These are phyloP conservation scores for Megaleporinus macrocephalus DNA, from an alignment of 2,113 vertebrate species.

Conservation along the genomic window DNA sequence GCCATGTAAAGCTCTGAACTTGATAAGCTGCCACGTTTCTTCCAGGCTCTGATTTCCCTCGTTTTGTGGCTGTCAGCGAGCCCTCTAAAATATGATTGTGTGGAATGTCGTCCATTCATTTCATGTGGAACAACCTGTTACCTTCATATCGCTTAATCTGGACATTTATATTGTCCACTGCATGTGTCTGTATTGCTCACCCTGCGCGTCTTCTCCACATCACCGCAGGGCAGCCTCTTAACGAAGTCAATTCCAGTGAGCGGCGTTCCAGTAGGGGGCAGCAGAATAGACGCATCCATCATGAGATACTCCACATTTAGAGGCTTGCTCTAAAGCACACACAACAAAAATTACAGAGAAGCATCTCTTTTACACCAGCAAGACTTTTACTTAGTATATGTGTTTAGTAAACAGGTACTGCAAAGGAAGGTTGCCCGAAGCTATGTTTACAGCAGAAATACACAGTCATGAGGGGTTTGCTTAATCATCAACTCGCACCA, in stretches of 20 bases:
- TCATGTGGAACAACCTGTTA: no score
- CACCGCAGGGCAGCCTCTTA: conserved; percentile 94
- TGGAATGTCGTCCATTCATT: no score
- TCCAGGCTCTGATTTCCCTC: no score
- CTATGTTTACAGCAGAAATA: neutral
- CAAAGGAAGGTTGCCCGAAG: neutral
- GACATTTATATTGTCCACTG: no score
- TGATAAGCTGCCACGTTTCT: no score
- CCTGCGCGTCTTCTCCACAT: conserved; percentile 93
- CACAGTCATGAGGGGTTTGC: neutral
- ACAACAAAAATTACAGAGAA: neutral
- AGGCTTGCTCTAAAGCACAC: conserved; percentile 86
- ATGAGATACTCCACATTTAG: conserved; percentile 98
- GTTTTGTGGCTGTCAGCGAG: no score
- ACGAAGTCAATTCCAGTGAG: conserved; percentile 98
- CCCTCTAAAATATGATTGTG: no score
- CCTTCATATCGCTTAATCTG: no score
- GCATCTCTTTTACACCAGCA: neutral
- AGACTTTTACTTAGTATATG: neutral
- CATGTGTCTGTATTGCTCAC: conserved; percentile 69
- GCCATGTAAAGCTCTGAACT: no score
- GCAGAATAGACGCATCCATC: conserved; percentile 97
- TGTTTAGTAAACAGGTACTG: neutral
- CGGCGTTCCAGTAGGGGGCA: conserved; percentile 95
- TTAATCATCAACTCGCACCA: neutral